Evolutionary conservation across 2,797 vertebrate species (phyloP).

Genomic region (Hydrocynus forskahlii): DNA sequence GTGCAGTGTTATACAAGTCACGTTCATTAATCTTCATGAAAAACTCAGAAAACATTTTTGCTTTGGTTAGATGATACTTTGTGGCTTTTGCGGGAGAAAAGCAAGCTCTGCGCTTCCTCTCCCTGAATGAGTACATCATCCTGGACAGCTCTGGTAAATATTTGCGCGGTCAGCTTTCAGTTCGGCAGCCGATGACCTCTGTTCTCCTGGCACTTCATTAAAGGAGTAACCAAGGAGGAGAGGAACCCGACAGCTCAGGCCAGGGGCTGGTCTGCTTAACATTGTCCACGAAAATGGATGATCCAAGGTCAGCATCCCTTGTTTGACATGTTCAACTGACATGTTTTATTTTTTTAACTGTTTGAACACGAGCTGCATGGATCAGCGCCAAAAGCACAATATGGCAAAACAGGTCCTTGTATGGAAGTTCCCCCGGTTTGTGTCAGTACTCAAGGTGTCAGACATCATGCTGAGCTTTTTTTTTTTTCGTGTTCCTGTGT

Average conservation of each 20-base stretch:
- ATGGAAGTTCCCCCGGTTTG: no score
- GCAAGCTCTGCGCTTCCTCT: slow-evolving; percentile 19
- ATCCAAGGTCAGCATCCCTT: neutral
- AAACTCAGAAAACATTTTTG: slow-evolving; percentile 7
- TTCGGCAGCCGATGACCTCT: slow-evolving; percentile 23
- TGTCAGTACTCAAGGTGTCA: no score
- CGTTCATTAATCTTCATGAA: neutral
- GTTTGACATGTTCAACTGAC: neutral
- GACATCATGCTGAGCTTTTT: no score
- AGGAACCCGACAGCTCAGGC: slow-evolving; percentile 3
- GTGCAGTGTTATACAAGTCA: neutral
- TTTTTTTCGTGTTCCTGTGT: no score
- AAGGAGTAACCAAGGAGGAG: slow-evolving; percentile 34
- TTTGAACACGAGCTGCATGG: no score
- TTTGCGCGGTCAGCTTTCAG: slow-evolving; percentile 40
- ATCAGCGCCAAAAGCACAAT: no score
- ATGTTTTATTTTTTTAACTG: no score
- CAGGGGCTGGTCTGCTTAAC: neutral
- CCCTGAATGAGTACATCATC: slow-evolving; percentile 40
- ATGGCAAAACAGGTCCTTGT: no score
- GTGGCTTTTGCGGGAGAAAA: slow-evolving; percentile 11
- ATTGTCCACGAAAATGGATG: neutral
- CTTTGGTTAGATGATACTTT: neutral
- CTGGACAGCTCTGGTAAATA: slow-evolving; percentile 54
- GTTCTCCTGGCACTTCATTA: slow-evolving; percentile 14